Base-by-base conservation (phyloP, 2,113 vertebrate species). In the Mugil cephalus region DNA sequence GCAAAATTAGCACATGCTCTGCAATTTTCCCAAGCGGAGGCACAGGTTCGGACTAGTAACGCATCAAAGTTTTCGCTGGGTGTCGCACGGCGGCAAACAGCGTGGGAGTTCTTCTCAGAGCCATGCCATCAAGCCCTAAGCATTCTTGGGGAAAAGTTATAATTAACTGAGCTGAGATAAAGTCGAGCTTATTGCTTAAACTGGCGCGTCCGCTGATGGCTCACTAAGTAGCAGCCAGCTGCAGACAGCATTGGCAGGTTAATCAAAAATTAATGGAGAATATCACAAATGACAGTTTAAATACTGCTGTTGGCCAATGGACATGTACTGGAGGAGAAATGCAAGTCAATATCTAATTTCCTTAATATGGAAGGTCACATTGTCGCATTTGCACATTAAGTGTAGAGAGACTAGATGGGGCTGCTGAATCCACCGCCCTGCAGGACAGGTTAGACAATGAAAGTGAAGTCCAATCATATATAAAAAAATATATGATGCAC, bases 161-260 rank as follows among this genome's bases (percentile, higher is more conserved):
- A 91, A 89, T 88, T 86, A 89, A 82, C 66, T 73, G 73, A 73
- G 62, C 64, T 12, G 70, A 86, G 86, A 89, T 89, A 84, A 88
- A 87, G 77, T 82, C 77, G 70, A 83, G 78, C 73, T 72, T 79
- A 71, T 70, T 86, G 74, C 76, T 5, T 79, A 74, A 88, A 91
- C 68, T 79, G 87, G 42, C 24, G 17, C 42, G 55, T 73, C 59
- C 55, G 74, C 72, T 84, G 78, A 84, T 63, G 77, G 78, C 74
- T 88, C 73, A 39, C 60, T 75, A 64, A 81, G 81, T 76, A 80
- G 85, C 63, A 77, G 74, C 46, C 71, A 42, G 56, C 68, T 42
- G 65, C 59, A 78, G 77, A 77, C 56, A 21, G 70, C 63, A 63
- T 59, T 85, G 83, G 81, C 80, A 90, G 80, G 79, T 86, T 89